Evolutionary conservation across 2,113 vertebrate species (phyloP), one percentile per base, ranked within the genome.

Genomic region (Eublepharis macularius): DNA sequence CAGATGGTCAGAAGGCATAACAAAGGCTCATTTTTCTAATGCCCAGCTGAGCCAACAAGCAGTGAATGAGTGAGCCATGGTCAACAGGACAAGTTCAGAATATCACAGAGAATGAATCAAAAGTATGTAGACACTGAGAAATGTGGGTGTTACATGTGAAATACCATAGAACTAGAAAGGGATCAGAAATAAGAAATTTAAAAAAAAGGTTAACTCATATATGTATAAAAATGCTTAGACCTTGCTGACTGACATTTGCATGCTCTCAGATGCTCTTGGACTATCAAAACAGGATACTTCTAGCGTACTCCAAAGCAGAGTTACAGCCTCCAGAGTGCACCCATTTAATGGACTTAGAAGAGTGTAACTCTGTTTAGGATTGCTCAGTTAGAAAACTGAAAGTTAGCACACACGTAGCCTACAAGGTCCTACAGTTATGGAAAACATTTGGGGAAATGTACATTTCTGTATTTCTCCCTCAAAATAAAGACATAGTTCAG

Each of bases 31-130:
- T 93, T 92, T 94, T 92, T 94, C 89, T 87, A 92, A 94, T 76
- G 85, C 90, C 93, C 94, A 95, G 94, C 94, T 95, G 94, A 94
- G 94, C 94, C 94, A 94, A 95, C 94, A 95, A 92, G 92, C 87
- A 88, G 65, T 94, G 94, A 94, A 94, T 94, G 91, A 94, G 88
- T 88, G 90, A 94, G 90, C 91, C 87, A 80, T 94, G 92, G 93
- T 95, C 94, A 94, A 92, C 93, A 94, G 86, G 89, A 84, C 78
- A 91, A 92, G 84, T 87, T 93, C 93, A 93, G 91, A 90, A 88
- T 93, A 94, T 94, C 90, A 92, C 90, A 92, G 92, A 89, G 91
- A 90, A 86, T 88, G 90, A 90, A 93, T 93, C 92, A 94, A 83
- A 60, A 93, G 88, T 85, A 86, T 87, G 91, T 90, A 84, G 89